A percentile compares a stretch with the other conserved stretches of the same genome.
phyloP scores from a whole-genome alignment of 2,113 vertebrate species.

The Aramus guarauna region DNA sequence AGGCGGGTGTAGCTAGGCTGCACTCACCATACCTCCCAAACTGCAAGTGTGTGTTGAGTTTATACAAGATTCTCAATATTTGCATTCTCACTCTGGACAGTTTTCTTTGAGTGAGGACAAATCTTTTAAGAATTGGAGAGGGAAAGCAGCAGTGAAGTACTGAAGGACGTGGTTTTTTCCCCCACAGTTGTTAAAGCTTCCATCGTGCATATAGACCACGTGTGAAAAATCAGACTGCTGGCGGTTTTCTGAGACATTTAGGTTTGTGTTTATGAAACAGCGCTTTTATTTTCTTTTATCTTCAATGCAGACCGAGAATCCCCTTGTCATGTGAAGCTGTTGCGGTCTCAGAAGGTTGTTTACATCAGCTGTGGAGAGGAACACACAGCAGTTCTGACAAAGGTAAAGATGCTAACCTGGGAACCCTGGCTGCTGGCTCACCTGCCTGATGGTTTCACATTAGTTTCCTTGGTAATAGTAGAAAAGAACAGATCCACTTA shows the following conservation, averaged over 20 bases:
- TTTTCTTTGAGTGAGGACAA: neutral
- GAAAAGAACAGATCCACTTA: neutral
- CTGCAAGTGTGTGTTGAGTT: neutral
- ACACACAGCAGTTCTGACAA: conserved; percentile 91
- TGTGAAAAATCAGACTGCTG: neutral
- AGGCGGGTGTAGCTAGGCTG: neutral
- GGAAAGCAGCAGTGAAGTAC: neutral
- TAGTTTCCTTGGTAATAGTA: neutral
- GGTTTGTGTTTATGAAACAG: neutral
- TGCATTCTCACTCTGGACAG: neutral
- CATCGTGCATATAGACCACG: fast-evolving
- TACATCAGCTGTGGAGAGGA: conserved; percentile 95
- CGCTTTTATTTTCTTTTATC: neutral
- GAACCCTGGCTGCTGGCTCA: neutral
- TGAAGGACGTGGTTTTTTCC: fast-evolving
- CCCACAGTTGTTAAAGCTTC: neutral
- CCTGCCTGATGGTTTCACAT: neutral
- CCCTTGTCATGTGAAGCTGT: conserved; percentile 93
- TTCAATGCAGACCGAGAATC: conserved; percentile 85
- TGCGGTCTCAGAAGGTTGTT: conserved; percentile 93
- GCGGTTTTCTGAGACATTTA: neutral
- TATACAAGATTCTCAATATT: neutral
- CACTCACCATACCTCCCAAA: neutral
- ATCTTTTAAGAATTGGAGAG: neutral
- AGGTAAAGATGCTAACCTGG: conserved; percentile 76